Evolutionary conservation across 2,113 vertebrate genomes (phyloP).

Genomic region (Nyctereutes procyonoides): DNA sequence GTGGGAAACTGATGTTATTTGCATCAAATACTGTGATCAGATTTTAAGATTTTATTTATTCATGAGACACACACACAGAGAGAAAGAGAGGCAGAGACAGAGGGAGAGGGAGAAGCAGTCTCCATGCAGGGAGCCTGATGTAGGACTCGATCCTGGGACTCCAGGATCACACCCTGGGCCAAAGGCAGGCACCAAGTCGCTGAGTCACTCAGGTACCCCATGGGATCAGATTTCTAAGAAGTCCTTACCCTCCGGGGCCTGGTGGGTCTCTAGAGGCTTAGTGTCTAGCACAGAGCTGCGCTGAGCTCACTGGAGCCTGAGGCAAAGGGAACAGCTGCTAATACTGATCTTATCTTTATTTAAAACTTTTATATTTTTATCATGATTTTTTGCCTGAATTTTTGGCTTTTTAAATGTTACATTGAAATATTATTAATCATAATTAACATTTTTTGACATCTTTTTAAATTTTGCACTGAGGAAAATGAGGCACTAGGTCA

Average conservation of each 20-base stretch:
- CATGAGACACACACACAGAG: no score
- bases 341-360: neutral
- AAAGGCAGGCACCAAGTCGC: no score
- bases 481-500: neutral
- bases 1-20: neutral
- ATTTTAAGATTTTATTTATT: neutral
- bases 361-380: neutral
- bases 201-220: no score
- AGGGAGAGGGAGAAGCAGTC: no score
- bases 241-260: neutral
- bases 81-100: no score
- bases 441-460: accelerated
- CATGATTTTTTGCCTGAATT: neutral
- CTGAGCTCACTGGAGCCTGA: neutral
- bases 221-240: neutral
- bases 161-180: no score
- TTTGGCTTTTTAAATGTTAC: neutral
- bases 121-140: no score
- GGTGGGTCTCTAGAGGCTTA: accelerated
- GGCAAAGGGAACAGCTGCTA: accelerated
- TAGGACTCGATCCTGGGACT: no score
- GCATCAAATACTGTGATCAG: no score
- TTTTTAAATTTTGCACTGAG: neutral
- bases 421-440: neutral
- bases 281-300: accelerated